Conservation (phyloP, 2,113 vertebrate species). For the Eolophus roseicapilla region DNA sequence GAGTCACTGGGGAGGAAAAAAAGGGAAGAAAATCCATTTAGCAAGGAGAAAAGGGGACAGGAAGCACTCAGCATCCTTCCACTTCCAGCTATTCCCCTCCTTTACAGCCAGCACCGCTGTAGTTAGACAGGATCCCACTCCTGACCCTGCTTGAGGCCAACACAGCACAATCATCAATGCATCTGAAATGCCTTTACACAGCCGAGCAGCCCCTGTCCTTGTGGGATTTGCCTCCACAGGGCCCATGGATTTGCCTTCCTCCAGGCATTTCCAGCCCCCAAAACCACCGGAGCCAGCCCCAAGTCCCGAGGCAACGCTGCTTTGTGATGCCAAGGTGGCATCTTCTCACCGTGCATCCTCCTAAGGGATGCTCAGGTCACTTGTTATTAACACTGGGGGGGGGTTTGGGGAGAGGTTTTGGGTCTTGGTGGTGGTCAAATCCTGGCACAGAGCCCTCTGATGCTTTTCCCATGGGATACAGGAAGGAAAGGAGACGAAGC, state of each 20-base stretch:
- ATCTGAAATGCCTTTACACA: fast-evolving
- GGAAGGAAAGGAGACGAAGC: not conserved
- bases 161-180: not conserved
- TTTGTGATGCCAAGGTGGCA: fast-evolving
- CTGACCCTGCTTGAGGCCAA: not conserved
- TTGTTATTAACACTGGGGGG: not conserved
- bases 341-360: not conserved
- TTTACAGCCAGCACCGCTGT: not conserved
- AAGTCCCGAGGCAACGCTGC: too few species aligned
- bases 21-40: not conserved
- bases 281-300: fast-evolving
- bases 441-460: fast-evolving
- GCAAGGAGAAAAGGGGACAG: not conserved
- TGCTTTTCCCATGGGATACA: not conserved
- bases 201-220: fast-evolving
- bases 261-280: not conserved
- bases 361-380: fast-evolving
- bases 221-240: not conserved
- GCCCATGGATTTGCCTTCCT: not conserved
- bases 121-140: not conserved
- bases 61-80: not conserved
- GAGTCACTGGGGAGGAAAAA: not conserved
- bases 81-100: not conserved
- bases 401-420: fast-evolving
- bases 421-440: not conserved